Evolutionary conservation across 2,113 vertebrate species (phyloP).

Genomic region (Antigone vipio): DNA sequence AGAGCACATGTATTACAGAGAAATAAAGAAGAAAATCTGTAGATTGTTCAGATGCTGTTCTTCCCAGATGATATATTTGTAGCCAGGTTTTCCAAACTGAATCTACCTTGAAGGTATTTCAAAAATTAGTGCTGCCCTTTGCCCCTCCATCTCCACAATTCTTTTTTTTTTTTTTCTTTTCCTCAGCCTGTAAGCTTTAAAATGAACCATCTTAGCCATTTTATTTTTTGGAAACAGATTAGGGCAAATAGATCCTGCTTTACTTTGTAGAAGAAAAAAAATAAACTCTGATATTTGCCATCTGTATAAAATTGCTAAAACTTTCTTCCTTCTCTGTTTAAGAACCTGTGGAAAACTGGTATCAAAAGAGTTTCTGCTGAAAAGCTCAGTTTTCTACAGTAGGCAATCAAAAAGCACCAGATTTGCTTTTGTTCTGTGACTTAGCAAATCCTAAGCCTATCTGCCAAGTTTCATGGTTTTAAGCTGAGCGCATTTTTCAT

Average conservation of each 20-base stretch:
- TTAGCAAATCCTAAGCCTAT: background rate
- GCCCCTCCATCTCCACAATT: background rate
- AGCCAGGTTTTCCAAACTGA: background rate
- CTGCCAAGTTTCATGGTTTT: background rate
- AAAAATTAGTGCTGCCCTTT: background rate
- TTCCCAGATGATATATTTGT: background rate
- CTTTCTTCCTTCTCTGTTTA: background rate
- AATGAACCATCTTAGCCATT: background rate
- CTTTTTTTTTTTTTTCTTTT: background rate
- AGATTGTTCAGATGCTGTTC: background rate
- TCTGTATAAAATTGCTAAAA: background rate
- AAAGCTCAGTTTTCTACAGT: background rate
- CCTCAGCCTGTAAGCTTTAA: background rate
- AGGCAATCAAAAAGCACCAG: background rate
- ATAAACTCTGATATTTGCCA: background rate
- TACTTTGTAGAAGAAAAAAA: background rate
- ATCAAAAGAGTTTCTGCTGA: background rate
- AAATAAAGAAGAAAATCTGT: background rate
- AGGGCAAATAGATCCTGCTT: background rate
- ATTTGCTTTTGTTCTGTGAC: conserved; percentile 22
- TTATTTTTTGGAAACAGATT: background rate
- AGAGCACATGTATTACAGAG: background rate
- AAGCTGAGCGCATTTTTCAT: conserved; percentile 6
- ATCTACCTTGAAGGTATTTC: background rate
- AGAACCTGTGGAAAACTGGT: background rate